These are phyloP conservation scores for Enoplosus armatus DNA, from an alignment of 2,797 vertebrate species.

Conservation along the genomic window DNA sequence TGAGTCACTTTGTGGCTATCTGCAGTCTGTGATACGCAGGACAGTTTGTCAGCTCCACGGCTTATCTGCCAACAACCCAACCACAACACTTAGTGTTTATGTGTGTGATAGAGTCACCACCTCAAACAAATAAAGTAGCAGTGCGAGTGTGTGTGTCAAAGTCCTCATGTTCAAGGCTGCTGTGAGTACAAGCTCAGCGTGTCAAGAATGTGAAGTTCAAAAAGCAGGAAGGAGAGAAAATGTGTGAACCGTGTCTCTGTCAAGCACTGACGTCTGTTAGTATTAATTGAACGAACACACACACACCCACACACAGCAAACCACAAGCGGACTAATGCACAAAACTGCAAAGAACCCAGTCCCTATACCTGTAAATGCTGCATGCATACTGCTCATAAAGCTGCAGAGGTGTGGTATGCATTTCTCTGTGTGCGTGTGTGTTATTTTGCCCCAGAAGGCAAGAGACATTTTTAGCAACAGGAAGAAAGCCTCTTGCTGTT, in stretches of 20 bases:
- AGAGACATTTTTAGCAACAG: conserved; percentile 68
- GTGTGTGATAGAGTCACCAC: conserved; percentile 10
- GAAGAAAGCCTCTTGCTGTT: conserved; percentile 51
- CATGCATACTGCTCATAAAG: not conserved
- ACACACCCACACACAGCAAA: not conserved
- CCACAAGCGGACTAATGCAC: not conserved
- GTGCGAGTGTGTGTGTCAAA: not conserved
- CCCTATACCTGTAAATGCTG: not conserved
- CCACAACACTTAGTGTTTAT: conserved; percentile 15
- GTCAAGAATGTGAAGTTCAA: conserved; percentile 25
- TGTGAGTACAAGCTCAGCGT: not conserved
- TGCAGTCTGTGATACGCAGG: not conserved
- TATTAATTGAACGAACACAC: not conserved
- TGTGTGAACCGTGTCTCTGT: not conserved
- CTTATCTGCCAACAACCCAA: conserved; percentile 17
- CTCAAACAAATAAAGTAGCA: conserved; percentile 5
- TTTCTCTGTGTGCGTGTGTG: not conserved
- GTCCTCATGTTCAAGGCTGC: not conserved
- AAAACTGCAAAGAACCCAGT: not conserved
- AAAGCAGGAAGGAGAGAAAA: conserved; percentile 39
- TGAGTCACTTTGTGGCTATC: not conserved
- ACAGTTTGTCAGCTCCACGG: not conserved
- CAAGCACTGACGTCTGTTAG: not conserved
- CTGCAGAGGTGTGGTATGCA: not conserved
- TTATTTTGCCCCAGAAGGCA: conserved; percentile 11